These are phyloP conservation scores for Boloria euphrosyne DNA, from an alignment of 2,888 invertebrate species.

Conservation along the genomic window DNA sequence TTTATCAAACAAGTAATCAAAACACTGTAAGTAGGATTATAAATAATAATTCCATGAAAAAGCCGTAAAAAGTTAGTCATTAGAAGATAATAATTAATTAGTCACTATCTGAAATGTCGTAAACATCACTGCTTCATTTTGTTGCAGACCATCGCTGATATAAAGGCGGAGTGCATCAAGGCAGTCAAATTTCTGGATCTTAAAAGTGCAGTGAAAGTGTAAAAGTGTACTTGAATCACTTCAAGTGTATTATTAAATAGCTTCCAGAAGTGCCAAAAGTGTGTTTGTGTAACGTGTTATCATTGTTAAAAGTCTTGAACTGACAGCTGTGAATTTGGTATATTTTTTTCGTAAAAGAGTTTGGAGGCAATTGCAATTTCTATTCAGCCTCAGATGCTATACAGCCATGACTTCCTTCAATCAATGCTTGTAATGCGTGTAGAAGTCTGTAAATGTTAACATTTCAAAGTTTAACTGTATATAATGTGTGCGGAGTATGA, in stretches of 20 bases:
- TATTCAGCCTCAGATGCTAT: no score
- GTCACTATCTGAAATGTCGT: slow-evolving; percentile 42
- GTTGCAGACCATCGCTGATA: slow-evolving; percentile 41
- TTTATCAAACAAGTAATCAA: not conserved
- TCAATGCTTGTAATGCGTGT: not conserved
- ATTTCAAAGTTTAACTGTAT: slow-evolving; percentile 47
- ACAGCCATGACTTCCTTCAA: no score
- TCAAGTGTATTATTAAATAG: no score
- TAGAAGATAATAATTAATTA: slow-evolving; percentile 46
- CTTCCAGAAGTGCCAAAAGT: not conserved
- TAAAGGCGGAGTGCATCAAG: not conserved
- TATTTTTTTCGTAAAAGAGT: no score
- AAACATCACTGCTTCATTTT: slow-evolving; percentile 40
- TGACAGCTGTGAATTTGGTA: no score
- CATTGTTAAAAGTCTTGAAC: no score
- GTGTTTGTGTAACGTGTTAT: not conserved
- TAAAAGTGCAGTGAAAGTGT: not conserved
- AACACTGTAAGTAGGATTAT: not conserved
- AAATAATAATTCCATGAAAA: not conserved
- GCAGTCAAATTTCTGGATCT: not conserved
- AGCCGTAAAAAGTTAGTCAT: slow-evolving; percentile 41
- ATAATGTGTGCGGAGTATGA: slow-evolving; percentile 76
- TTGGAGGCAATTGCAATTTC: no score
- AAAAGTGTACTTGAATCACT: not conserved
- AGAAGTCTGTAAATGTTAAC: slow-evolving; percentile 6